phyloP scores from a whole-genome alignment of 2,113 vertebrate genomes.

The Myotis yumanensis region DNA sequence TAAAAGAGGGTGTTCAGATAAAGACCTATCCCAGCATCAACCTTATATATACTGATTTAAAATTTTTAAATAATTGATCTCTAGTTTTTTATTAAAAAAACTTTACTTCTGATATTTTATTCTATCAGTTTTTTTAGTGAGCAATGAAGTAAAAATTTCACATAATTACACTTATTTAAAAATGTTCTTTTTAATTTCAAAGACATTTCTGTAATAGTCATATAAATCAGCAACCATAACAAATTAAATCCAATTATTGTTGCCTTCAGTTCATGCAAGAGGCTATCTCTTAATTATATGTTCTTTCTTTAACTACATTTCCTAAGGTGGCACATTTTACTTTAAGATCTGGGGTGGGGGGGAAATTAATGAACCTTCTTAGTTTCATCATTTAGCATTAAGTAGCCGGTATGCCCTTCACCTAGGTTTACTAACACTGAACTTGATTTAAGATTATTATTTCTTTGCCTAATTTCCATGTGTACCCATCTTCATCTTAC shows the following conservation, averaged over 20 bases:
- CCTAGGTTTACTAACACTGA: background rate
- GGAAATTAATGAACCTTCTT: background rate
- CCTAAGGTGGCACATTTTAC: background rate
- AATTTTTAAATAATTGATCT: slow-evolving; percentile 65
- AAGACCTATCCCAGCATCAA: background rate
- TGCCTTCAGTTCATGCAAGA: background rate
- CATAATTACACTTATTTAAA: slow-evolving; percentile 31
- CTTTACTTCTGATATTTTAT: background rate
- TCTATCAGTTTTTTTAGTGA: slow-evolving; percentile 45
- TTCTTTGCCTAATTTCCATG: background rate
- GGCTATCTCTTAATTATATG: background rate
- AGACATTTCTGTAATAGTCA: slow-evolving; percentile 4
- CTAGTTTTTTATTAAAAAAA: slow-evolving; percentile 19
- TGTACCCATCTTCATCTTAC: background rate
- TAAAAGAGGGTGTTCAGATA: background rate
- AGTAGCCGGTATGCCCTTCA: background rate
- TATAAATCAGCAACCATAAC: slow-evolving; percentile 40
- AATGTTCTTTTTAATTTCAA: slow-evolving; percentile 29
- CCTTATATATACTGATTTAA: slow-evolving; percentile 42
- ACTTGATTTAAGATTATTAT: background rate
- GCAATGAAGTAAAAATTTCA: slow-evolving; percentile 45
- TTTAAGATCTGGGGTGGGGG: background rate
- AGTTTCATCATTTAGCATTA: background rate
- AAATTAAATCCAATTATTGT: slow-evolving; percentile 29
- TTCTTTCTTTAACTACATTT: background rate